Base-by-base conservation (phyloP, 1,140 invertebrate genomes). In the Archivesica marissinica region DNA sequence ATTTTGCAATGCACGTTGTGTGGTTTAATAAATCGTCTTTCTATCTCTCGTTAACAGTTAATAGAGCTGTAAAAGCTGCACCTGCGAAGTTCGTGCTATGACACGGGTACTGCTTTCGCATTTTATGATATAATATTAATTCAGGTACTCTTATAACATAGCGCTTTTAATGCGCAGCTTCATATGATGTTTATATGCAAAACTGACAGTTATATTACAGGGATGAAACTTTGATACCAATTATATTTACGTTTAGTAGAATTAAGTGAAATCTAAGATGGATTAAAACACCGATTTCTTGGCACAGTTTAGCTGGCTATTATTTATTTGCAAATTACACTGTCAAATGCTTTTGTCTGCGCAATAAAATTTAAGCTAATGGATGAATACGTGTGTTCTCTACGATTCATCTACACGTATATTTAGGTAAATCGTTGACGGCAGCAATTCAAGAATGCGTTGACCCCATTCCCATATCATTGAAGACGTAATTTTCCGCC, bases 261-360 rank as follows among this genome's bases (percentile, higher is more conserved):
- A 72, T 72, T 47, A 72, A 72, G 39, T 47, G 68, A 72, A 72
- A 72, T 72, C 7, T 47, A 30, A 72, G 25, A 33, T 28, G 41
- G 50, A 72, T 72, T 44, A 72, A 50, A 72, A 33, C 28, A 25
- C 17, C 11, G 25, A 72, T 72, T 70, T 72, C 44, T 72, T 72
- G 68, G 68, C 68, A 72, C 13, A 33, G 44, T 33, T 20, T 23
- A 2, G 9, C 44, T 13, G 13, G 4, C 39, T 41, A 72, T 72
- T 47, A 72, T 72, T 72, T 44, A 72, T 72, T 25, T 47, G 68
- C 20, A 72, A 72, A 72, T 72, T 72, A 72, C 68, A 23, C 68
- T 72, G 68, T 72, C 68, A 72, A 72, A 30, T 72, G 28, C 68
- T 47, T 72, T 72, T 72, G 68, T 72, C 68, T 72, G 68, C 6